A percentile compares a stretch with the other conserved stretches of the same genome.
phyloP scores from a whole-genome alignment of 2,888 invertebrate genomes.

The Xiphydria camelus region DNA sequence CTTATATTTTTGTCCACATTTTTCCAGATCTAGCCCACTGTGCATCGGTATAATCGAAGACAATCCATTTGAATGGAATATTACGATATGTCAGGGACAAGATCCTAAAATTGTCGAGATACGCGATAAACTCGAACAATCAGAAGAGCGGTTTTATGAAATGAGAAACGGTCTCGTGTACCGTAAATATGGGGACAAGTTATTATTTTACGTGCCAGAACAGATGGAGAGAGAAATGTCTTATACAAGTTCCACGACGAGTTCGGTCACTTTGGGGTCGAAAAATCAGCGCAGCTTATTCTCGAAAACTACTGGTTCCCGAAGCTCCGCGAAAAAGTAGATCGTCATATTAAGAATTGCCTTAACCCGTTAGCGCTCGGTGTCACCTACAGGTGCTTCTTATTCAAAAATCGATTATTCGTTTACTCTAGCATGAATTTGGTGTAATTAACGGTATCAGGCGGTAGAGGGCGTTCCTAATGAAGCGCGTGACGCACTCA shows the following conservation, averaged over 20 bases:
- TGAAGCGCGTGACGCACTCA: no score
- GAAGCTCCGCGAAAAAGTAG: slow-evolving; percentile 12
- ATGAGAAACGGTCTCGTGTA: slow-evolving; percentile 26
- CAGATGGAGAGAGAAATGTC: no score
- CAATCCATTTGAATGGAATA: slow-evolving; percentile 10
- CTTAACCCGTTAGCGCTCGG: no score
- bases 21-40: no score
- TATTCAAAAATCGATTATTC: no score
- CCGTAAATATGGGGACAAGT: slow-evolving; percentile 11
- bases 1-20: no score
- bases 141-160: slow-evolving; percentile 19
- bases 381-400: no score
- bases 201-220: slow-evolving; percentile 25
- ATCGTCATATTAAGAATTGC: slow-evolving; percentile 30
- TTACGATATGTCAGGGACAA: slow-evolving; percentile 19
- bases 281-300: no score
- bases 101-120: slow-evolving; percentile 2
- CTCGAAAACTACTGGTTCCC: slow-evolving; percentile 9
- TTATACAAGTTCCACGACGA: no score
- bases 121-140: not conserved
- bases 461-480: no score
- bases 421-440: no score
- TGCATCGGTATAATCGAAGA: slow-evolving; percentile 4
- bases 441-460: no score
- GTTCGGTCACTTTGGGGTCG: slow-evolving; percentile 26